These are phyloP conservation scores for Phrynosoma blainvillii DNA, from an alignment of 2,113 vertebrate genomes.

Conservation along the genomic window DNA sequence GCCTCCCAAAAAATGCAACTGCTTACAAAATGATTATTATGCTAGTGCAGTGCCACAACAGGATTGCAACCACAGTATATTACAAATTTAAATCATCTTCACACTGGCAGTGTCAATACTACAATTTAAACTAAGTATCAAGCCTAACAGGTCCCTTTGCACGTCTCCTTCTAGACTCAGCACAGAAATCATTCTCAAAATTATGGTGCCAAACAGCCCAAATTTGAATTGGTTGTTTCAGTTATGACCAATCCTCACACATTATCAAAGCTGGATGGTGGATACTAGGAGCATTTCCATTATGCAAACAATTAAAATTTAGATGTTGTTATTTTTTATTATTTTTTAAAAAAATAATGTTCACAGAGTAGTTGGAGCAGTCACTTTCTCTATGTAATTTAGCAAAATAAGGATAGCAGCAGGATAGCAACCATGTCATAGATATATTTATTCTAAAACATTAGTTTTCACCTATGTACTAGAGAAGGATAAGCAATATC, in stretches of 20 bases:
- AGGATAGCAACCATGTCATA: not conserved
- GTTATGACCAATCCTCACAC: not conserved
- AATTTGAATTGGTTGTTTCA: not conserved
- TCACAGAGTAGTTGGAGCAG: not conserved
- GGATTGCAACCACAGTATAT: not conserved
- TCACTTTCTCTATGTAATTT: not conserved
- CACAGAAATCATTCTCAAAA: not conserved
- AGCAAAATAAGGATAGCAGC: not conserved
- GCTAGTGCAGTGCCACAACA: too few species aligned
- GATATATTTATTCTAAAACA: not conserved
- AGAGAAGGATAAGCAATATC: not conserved
- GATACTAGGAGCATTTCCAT: not conserved
- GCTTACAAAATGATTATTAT: too few species aligned
- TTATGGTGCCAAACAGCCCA: not conserved
- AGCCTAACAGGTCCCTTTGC: not conserved
- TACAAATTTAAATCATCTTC: not conserved
- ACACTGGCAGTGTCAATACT: not conserved
- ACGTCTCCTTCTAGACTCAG: not conserved
- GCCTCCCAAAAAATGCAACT: too few species aligned
- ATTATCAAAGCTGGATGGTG: not conserved
- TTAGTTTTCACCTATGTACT: not conserved
- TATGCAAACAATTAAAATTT: not conserved
- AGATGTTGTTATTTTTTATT: not conserved
- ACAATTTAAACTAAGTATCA: not conserved
- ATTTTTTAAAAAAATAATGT: not conserved